Conservation (phyloP, 2,888 invertebrate genomes). For the Ptilodon capucinus region DNA sequence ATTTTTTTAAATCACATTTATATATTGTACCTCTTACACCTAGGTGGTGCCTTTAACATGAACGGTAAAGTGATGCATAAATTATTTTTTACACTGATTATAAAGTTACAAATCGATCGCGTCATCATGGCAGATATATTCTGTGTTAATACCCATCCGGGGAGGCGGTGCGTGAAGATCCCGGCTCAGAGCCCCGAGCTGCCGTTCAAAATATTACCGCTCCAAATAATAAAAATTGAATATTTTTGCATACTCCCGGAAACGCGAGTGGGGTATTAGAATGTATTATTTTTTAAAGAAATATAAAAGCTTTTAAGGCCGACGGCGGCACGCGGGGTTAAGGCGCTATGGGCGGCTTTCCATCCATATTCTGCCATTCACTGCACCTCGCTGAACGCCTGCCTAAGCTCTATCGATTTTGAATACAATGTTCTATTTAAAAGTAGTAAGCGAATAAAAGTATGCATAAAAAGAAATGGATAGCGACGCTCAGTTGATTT, state of each 20-base stretch:
- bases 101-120: slow-evolving; percentile 29
- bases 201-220: slow-evolving; percentile 66
- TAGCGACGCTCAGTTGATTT: background rate
- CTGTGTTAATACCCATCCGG: slow-evolving; percentile 54
- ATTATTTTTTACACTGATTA: no score
- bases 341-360: slow-evolving; percentile 64
- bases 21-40: no score
- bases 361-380: slow-evolving; percentile 47
- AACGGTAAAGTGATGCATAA: no score
- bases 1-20: no score
- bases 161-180: slow-evolving; percentile 66
- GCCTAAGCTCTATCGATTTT: slow-evolving; percentile 72
- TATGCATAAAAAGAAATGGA: slow-evolving; percentile 1
- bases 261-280: slow-evolving; percentile 60
- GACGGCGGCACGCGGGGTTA: slow-evolving; percentile 60
- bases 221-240: slow-evolving; percentile 76
- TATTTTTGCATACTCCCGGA: slow-evolving; percentile 73
- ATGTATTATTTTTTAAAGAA: slow-evolving; percentile 75
- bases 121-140: slow-evolving; percentile 57
- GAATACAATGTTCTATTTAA: slow-evolving; percentile 19
- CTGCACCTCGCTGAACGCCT: slow-evolving; percentile 45
- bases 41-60: no score
- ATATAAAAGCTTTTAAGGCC: slow-evolving; percentile 80
- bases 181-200: slow-evolving; percentile 59
- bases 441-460: slow-evolving; percentile 14